These are phyloP conservation scores for Chanos chanos DNA, from an alignment of 2,797 vertebrate species.

Conservation along the genomic window DNA sequence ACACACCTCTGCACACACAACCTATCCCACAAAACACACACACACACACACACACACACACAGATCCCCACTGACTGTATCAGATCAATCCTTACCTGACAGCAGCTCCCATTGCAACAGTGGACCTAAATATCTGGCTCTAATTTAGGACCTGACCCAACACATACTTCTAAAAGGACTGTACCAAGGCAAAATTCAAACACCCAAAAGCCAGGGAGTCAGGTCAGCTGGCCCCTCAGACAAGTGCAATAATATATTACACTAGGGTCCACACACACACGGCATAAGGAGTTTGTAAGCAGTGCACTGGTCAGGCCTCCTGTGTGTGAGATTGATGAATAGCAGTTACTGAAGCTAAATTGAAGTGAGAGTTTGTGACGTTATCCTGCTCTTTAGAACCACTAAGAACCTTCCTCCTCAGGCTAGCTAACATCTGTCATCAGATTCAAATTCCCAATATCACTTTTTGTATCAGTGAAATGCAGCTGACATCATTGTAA, in stretches of 20 bases:
- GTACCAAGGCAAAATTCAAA: conserved; percentile 47
- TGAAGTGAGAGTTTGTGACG: background rate
- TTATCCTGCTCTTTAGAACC: background rate
- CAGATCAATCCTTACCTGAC: conserved; percentile 72
- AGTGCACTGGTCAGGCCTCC: conserved; percentile 14
- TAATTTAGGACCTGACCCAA: conserved; percentile 68
- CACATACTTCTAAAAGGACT: conserved; percentile 57
- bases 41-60: background rate
- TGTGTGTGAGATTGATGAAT: background rate
- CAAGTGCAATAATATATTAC: conserved; percentile 29
- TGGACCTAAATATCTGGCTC: conserved; percentile 59
- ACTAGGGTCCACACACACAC: conserved; percentile 3
- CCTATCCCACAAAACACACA: conserved; percentile 2
- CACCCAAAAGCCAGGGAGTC: conserved; percentile 31
- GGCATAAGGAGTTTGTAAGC: conserved; percentile 15
- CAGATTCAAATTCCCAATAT: background rate
- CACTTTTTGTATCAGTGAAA: background rate
- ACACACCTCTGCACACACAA: too few species aligned
- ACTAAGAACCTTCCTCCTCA: background rate
- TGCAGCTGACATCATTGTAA: too few species aligned
- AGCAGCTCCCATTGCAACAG: conserved; percentile 58
- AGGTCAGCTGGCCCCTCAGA: conserved; percentile 39
- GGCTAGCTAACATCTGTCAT: background rate
- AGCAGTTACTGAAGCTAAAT: background rate
- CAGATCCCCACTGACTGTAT: conserved; percentile 47